Conservation (phyloP, 2,113 vertebrate species). For the Dasypus novemcinctus region DNA sequence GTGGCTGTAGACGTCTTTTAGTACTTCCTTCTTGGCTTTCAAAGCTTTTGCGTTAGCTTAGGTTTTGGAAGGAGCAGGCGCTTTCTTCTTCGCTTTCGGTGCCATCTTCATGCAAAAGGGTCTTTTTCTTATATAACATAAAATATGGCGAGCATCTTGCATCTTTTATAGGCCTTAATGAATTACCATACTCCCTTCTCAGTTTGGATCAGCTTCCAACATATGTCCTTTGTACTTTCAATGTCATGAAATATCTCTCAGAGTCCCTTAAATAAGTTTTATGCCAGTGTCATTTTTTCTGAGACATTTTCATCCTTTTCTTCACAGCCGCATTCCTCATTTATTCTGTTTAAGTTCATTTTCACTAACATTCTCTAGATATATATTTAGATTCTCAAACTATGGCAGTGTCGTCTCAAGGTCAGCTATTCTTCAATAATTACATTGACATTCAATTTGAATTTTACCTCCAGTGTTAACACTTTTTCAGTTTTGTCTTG, state of each 20-base stretch:
- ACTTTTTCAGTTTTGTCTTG: not conserved
- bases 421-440: not conserved
- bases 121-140: not conserved
- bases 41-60: too few relatives aligned
- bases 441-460: not conserved
- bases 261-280: not conserved
- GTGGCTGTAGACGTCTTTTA: too few relatives aligned
- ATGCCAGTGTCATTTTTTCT: not conserved
- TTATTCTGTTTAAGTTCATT: not conserved
- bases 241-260: not conserved
- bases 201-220: not conserved
- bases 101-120: too few relatives aligned
- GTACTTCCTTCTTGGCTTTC: too few relatives aligned
- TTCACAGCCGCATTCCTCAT: not conserved
- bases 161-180: not conserved
- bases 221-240: not conserved
- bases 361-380: not conserved
- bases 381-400: not conserved
- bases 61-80: too few relatives aligned
- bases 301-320: not conserved
- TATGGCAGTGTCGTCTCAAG: too few relatives aligned
- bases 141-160: fast-evolving
- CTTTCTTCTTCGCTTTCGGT: too few relatives aligned
- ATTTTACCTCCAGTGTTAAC: not conserved
- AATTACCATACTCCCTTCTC: not conserved